Evolutionary conservation across 2,797 vertebrate species (phyloP).

Genomic region (Anniella stebbinsi): DNA sequence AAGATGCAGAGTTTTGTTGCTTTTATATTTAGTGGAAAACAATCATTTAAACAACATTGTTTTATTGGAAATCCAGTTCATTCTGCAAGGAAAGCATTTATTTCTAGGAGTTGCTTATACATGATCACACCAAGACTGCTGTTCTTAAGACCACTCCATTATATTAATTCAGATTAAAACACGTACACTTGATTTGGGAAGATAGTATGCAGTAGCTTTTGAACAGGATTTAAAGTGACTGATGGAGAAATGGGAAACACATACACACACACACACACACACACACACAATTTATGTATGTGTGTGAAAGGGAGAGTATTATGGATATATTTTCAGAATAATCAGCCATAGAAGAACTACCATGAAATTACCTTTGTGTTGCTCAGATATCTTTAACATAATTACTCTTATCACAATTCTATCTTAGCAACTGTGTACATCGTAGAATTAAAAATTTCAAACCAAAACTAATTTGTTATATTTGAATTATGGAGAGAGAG

Average conservation of each 20-base stretch:
- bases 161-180: constrained; percentile 21
- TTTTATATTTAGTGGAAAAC: constrained; percentile 52
- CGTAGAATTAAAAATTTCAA: not conserved
- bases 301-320: not conserved
- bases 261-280: not conserved
- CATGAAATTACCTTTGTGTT: constrained; percentile 29
- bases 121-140: constrained; percentile 30
- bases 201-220: not conserved
- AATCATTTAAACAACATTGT: constrained; percentile 51
- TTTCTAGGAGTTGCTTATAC: constrained; percentile 36
- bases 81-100: constrained; percentile 50
- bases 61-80: constrained; percentile 52
- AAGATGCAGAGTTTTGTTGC: constrained; percentile 16
- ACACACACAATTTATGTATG: not conserved
- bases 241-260: not conserved
- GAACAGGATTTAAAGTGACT: constrained; percentile 28
- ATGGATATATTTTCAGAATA: constrained; percentile 24
- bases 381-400: constrained; percentile 11
- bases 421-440: constrained; percentile 19
- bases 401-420: constrained; percentile 5
- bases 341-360: not conserved
- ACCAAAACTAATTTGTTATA: not conserved
- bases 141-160: constrained; percentile 27
- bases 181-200: not conserved
- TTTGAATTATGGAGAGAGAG: not conserved